Evolutionary conservation across 2,797 vertebrate species (phyloP).

Genomic region (Antennarius maculatus): DNA sequence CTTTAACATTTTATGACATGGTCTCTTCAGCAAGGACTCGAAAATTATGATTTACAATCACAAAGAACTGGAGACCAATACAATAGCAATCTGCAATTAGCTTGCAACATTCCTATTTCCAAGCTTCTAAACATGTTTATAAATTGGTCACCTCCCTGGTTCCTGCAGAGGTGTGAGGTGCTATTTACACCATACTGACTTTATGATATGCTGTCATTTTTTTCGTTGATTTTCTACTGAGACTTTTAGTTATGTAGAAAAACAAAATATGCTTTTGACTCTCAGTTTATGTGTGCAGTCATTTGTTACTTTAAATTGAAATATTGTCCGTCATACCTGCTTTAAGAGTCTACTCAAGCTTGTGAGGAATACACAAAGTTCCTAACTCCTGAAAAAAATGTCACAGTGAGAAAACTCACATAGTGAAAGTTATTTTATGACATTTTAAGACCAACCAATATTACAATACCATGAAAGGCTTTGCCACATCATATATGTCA

Average conservation of each 20-base stretch:
- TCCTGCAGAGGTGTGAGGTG: slow-evolving; percentile 8
- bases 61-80: slow-evolving; percentile 1
- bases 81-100: slow-evolving; percentile 8
- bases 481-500: too few species aligned
- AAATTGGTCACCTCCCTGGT: slow-evolving; percentile 9
- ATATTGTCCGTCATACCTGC: neutral
- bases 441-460: too few species aligned
- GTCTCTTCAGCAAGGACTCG: neutral
- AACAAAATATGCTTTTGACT: too few species aligned
- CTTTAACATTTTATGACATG: neutral
- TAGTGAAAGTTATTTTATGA: neutral
- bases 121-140: slow-evolving; percentile 13
- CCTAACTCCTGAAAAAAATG: neutral
- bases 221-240: too few species aligned
- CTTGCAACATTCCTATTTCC: slow-evolving; percentile 1
- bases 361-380: neutral
- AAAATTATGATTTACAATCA: slow-evolving; percentile 8
- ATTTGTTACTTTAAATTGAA: slow-evolving; percentile 6
- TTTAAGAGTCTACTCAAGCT: neutral
- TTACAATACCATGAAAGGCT: too few species aligned
- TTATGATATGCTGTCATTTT: too few species aligned
- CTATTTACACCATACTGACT: slow-evolving; percentile 1
- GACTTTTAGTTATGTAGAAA: too few species aligned
- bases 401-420: neutral
- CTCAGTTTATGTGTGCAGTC: neutral